Base-by-base conservation (phyloP, 2,113 vertebrate genomes). In the Pygoscelis antarcticus region DNA sequence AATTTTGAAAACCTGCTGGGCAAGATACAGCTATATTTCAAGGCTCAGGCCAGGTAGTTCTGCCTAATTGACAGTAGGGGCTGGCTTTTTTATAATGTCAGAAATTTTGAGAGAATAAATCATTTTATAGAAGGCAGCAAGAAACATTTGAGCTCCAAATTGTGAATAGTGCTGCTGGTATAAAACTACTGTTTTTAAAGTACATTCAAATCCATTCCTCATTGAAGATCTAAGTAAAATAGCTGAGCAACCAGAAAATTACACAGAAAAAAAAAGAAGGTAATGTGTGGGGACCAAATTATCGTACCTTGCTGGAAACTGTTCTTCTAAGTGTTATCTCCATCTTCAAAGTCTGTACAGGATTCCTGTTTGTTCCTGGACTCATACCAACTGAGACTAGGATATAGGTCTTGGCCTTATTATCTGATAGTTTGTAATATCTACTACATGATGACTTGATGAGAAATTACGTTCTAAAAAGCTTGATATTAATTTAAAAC, bases 391-490 rank as follows among this genome's bases (percentile, higher is more conserved):
- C 70, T 55, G 16, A 93, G 54, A 51, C 38, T 81, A 83, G 75
- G 69, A 70, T 79, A 66, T 16, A 94, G 91, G 87, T 95, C 93
- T 88, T 90, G 93, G 89, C 87, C 91, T 96, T 94, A 95, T 89
- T 91, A 94, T 78, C 88, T 90, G 85, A 83, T 78, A 83, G 87
- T 75, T 83, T 0, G 1, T 90, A 97, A 81, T 96, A 93, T 83
- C 84, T 93, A 75, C 85, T 80, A 90, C 75, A 55, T 83, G 87
- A 88, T 85, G 83, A 96, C 81, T 95, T 91, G 89, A 71, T 86
- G 68, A 97, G 95, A 98, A 97, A 98, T 96, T 93, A 96, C 95
- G 91, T 82, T 85, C 93, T 68, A 16, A 85, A 96, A 96, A 86
- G 79, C 82, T 93, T 92, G 91, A 58, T 91, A 96, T 71, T 92